Base-by-base conservation (phyloP, 92 coral and sea anemone genomes). In the Muricea muricata region DNA sequence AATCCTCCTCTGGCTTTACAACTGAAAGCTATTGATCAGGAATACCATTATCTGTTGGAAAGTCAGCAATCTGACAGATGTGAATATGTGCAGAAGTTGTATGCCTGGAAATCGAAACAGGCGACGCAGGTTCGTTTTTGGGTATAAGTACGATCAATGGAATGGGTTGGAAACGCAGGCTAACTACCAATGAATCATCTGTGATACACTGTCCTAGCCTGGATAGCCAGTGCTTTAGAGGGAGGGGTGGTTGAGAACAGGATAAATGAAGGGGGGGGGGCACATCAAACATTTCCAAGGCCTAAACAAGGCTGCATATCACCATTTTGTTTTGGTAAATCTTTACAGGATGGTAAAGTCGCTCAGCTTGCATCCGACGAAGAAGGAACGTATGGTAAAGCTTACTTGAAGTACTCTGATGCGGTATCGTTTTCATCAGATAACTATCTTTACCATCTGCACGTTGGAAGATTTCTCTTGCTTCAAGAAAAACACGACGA, bases 61-160 rank as follows among this genome's bases (percentile, higher is more conserved):
- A 97, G 91, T 70, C 96, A 94, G 37, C 93, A 89, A 82, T 95
- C 98, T 26, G 98, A 92, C 78, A 91, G 89, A 73, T 97, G 96
- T 33, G 98, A 95, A 78, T 95, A 95, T 81, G 98, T 95, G 47
- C 98, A 95, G 68, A 89, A 90, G 67, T 57, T 95, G 50, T 95
- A 95, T 81, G 97, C 91, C 21, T 93, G 94, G 89, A 95, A 95
- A 73, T 93, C 98, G 10, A 91, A 95, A 61, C 98, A 95, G 83
- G 90, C 94, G 1, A 79, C 92, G 26, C 92, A 93, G 93, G 98
- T 95, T 73, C 17, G 73, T 6, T 17, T 29, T 13, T 14, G 35
- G 69, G 8, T 1, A 8, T 8, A 17, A 37, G 42, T 37, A 37
- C 9, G 9, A 4, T 37, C 9, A n/a, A n/a, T n/a, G n/a, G n/a